Evolutionary conservation across 2,113 vertebrate genomes (phyloP), one percentile per base, ranked within the genome.

Genomic region (Fregata magnificens): DNA sequence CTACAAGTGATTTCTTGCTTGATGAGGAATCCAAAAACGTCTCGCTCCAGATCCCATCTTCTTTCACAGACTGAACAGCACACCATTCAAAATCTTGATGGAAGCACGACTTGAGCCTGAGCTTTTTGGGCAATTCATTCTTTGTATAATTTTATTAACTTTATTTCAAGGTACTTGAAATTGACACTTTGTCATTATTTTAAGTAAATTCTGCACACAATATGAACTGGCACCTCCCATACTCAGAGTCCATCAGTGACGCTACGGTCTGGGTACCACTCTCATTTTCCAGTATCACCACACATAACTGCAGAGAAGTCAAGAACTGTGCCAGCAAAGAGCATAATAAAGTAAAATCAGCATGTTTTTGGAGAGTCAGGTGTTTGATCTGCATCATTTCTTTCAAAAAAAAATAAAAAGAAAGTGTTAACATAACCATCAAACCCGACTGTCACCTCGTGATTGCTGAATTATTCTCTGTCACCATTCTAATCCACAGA

Each of bases 381-480:
- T 83, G 34, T 72, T 93, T 53, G 40, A 62, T 50, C 53, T 85
- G 19, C 55, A 90, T 72, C 19, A 40, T 69, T 87, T 79, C 34
- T 90, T 72, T 2, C 10, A 20, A 62, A 74, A 74, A 59, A 42
- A 15, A 49, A 47, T 21, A 24, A 78, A 71, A 83, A 71, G 1
- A 10, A 93, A 73, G 21, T 19, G 19, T 80, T 93, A 79, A 82
- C 38, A 50, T 56, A 89, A 17, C 52, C 45, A 67, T 82, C 82
- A 91, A 96, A 73, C 53, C 71, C 14, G 4, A 79, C 88, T 86
- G 55, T 91, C 87, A 93, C 58, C 50, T 79, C 91, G 42, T 67
- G 59, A 74, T 77, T 87, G 78, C 84, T 90, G 78, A 87, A 91
- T 80, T 82, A 83, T 59, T 82, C 63, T 82, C 73, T 73, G 29